A percentile compares a stretch with the other conserved stretches of the same genome.
phyloP scores from a whole-genome alignment of 2,113 vertebrate genomes.

The Sorex fumeus region DNA sequence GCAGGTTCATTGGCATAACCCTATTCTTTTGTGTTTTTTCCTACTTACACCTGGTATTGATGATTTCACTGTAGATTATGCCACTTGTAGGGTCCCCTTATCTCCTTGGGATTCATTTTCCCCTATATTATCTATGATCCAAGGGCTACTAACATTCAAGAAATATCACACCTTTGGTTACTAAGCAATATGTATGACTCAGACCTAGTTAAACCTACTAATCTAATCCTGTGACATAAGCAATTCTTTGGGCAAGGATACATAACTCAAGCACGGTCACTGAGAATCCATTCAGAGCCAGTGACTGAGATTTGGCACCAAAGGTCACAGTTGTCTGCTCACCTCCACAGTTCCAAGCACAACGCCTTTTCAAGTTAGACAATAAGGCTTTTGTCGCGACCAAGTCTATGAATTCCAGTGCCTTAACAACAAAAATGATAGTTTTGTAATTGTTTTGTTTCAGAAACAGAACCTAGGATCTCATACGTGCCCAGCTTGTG shows the following conservation, averaged over 20 bases:
- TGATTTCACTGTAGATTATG: background rate
- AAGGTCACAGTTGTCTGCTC: background rate
- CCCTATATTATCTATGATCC: background rate
- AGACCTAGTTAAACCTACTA: background rate
- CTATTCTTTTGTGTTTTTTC: background rate
- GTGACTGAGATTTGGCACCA: background rate
- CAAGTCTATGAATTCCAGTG: background rate
- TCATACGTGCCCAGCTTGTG: too few relatives aligned
- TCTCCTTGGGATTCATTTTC: background rate
- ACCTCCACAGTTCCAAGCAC: background rate
- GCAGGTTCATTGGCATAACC: background rate
- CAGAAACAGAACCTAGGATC: too few relatives aligned
- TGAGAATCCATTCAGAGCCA: background rate
- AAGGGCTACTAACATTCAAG: background rate
- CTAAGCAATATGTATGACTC: background rate
- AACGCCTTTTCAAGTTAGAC: background rate
- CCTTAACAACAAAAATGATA: background rate
- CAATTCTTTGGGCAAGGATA: background rate
- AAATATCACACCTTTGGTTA: background rate
- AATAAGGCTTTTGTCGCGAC: background rate
- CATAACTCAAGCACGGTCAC: background rate
- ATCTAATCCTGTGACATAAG: background rate
- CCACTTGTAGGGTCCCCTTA: background rate
- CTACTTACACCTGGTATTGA: background rate
- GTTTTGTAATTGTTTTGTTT: too few relatives aligned